phyloP scores from a whole-genome alignment of 2,888 invertebrate genomes.

The Drepana falcataria region DNA sequence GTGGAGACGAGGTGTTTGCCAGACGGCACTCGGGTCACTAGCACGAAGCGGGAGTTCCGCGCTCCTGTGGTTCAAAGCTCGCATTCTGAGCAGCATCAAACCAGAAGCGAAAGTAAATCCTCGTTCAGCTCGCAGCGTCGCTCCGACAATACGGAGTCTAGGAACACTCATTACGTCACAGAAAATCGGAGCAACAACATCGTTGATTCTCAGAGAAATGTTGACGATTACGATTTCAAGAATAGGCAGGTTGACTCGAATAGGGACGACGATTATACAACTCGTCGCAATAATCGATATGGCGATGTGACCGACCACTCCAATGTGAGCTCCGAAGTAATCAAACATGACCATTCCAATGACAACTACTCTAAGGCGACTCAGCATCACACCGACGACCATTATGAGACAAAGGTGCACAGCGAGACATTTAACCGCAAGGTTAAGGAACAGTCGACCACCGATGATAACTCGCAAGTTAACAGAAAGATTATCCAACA shows the following conservation, averaged over 20 bases:
- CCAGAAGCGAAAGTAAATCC: constrained; percentile 45
- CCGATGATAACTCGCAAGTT: constrained; percentile 19
- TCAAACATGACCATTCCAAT: constrained; percentile 21
- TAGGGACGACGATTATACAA: constrained; percentile 24
- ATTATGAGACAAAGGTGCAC: constrained; percentile 3
- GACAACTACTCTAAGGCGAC: constrained; percentile 18
- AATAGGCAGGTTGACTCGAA: constrained; percentile 28
- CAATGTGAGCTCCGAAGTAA: constrained; percentile 8
- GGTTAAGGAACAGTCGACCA: constrained; percentile 4
- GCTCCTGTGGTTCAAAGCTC: constrained; percentile 49
- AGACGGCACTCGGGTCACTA: constrained; percentile 83
- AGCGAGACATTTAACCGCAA: neutral
- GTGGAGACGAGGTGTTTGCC: constrained; percentile 83
- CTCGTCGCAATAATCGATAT: constrained; percentile 12
- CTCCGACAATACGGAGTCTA: constrained; percentile 43
- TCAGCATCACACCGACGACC: constrained; percentile 7
- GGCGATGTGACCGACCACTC: constrained; percentile 4
- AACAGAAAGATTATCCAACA: constrained; percentile 4
- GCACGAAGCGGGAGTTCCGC: constrained; percentile 82
- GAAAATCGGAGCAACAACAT: constrained; percentile 41
- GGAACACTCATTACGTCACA: constrained; percentile 33
- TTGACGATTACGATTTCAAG: constrained; percentile 53
- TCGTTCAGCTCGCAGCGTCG: constrained; percentile 42
- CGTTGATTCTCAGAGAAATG: constrained; percentile 56
- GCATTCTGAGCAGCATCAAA: constrained; percentile 50